phyloP scores from a whole-genome alignment of 2,113 vertebrate species.

The Eulacestoma nigropectus region DNA sequence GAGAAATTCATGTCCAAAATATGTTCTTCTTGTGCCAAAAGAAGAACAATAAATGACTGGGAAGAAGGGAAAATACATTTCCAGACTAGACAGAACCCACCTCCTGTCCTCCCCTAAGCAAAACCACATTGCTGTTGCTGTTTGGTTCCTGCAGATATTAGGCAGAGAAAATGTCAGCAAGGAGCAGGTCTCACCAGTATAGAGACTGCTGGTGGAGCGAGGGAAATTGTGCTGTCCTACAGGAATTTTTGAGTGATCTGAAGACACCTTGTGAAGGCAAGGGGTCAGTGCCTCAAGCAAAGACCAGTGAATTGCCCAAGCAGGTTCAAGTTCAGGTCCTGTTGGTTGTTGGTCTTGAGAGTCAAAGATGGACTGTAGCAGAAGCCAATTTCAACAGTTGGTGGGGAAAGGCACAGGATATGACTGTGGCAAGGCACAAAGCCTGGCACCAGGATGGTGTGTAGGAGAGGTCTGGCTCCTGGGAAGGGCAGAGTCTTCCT shows the following conservation, averaged over 20 bases:
- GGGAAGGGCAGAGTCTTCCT: neutral
- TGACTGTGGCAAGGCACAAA: neutral
- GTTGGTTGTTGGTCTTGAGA: neutral
- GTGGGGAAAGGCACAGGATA: neutral
- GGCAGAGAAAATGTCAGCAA: neutral
- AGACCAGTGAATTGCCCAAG: neutral
- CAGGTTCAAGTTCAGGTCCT: neutral
- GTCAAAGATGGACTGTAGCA: fast-evolving
- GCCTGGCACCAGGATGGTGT: neutral
- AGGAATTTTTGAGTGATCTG: neutral
- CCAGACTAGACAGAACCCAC: constrained; percentile 44
- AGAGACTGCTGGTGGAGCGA: neutral
- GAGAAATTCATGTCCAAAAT: constrained; percentile 55
- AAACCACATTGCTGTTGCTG: neutral
- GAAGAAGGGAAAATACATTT: constrained; percentile 23
- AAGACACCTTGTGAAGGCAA: neutral
- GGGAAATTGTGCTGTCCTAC: neutral
- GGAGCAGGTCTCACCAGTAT: neutral
- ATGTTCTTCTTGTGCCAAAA: constrained; percentile 54
- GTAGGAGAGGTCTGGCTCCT: neutral
- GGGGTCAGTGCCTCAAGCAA: neutral
- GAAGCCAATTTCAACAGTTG: neutral
- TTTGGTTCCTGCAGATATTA: neutral
- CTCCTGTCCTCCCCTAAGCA: neutral
- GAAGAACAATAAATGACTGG: constrained; percentile 52